phyloP scores from a whole-genome alignment of 2,797 vertebrate genomes.

The Euthynnus affinis region DNA sequence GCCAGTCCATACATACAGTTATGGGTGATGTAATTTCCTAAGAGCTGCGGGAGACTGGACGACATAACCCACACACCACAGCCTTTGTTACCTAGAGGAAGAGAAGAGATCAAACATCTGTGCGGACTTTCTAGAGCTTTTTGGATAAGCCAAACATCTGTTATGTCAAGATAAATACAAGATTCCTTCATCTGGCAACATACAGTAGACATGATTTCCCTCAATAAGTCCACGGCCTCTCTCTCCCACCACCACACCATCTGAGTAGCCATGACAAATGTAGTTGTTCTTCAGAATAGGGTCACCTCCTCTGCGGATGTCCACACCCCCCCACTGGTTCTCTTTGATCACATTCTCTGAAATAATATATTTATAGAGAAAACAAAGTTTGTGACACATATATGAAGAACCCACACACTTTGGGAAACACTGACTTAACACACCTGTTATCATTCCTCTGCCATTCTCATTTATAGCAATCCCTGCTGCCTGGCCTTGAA shows the following conservation, averaged over 20 bases:
- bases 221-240: constrained; percentile 92
- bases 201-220: constrained; percentile 93
- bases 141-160: neutral
- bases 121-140: neutral
- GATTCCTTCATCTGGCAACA: constrained; percentile 46
- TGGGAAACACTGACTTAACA: constrained; percentile 3
- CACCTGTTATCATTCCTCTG: constrained; percentile 93
- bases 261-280: constrained; percentile 93
- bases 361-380: constrained; percentile 17
- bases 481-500: constrained; percentile 94
- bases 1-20: constrained; percentile 93
- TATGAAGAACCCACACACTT: neutral
- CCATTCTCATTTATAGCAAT: constrained; percentile 95
- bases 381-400: neutral
- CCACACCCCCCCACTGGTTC: constrained; percentile 94
- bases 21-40: constrained; percentile 91
- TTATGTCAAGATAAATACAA: neutral
- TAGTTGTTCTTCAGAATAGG: constrained; percentile 92
- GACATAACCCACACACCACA: constrained; percentile 95
- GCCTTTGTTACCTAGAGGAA: constrained; percentile 91
- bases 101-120: neutral
- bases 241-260: constrained; percentile 93
- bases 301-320: constrained; percentile 92
- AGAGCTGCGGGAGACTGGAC: constrained; percentile 92
- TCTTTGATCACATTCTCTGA: constrained; percentile 93